Evolutionary conservation across 2,797 vertebrate species (phyloP), one percentile per base, ranked within the genome.

Genomic region (Molossus alvarezi): DNA sequence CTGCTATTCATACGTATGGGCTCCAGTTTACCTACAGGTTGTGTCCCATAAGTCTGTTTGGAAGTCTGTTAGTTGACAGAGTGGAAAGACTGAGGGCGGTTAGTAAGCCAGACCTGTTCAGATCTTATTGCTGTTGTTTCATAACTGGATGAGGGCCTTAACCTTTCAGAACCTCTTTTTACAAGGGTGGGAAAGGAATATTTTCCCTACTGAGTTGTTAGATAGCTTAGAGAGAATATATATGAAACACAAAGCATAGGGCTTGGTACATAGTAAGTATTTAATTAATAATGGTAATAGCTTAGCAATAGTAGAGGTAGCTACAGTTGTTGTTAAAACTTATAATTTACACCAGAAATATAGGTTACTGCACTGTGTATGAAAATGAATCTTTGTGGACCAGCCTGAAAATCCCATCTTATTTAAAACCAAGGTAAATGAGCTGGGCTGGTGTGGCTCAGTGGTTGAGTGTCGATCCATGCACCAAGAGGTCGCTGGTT

Each of bases 331-430:
- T 82, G 51, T 21, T 25, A 67, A 18, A 90, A 88, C 25, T 94
- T 67, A 77, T 84, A 92, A 90, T 72, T 75, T 65, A 95, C 53
- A 72, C 23, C 45, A 69, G 57, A 27, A 81, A 82, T 73, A 81
- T 37, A 48, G 12, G 3, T 80, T 41, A 72, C 60, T 90, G 33
- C 17, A 20, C 25, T 82, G 3, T 72, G 37, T 37, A 57, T 69
- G n/a, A 76, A 91, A 95, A n/a, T 87, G 51, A 67, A 33, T 53
- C 90, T 92, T 89, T 92, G 48, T 29, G 60, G 73, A 53, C 21
- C 20, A 92, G 21, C 25, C 62, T 81, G 64, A 57, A 92, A 92
- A 88, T 29, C 2, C 17, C 72, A 72, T 91, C 18, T 88, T 90
- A 73, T 41, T 95, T 93, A 83, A 91, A 96, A 73, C 23, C 27